These are phyloP conservation scores for Notoglanidium macrostoma DNA, from an alignment of 2,797 vertebrate genomes.

Conservation along the genomic window DNA sequence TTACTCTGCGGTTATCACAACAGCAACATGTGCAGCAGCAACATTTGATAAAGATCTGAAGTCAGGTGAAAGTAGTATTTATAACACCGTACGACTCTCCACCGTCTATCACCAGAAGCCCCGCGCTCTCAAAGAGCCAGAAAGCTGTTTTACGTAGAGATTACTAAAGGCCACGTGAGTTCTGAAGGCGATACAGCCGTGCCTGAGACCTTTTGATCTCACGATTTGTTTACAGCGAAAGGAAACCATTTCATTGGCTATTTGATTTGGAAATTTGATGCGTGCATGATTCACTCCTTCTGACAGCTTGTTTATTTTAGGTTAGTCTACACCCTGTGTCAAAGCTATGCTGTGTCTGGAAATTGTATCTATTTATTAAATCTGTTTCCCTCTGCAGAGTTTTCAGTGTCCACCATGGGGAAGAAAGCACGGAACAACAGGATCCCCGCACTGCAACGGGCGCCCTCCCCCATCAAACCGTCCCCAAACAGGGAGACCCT, in stretches of 20 bases:
- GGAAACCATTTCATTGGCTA: no score
- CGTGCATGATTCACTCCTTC: background rate
- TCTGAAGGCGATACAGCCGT: background rate
- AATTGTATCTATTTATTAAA: background rate
- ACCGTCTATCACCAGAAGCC: background rate
- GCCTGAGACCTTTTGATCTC: background rate
- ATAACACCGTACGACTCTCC: background rate
- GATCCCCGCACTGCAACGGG: slow-evolving; percentile 80
- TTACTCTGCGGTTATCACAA: background rate
- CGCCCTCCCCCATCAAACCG: slow-evolving; percentile 91
- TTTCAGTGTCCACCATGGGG: slow-evolving; percentile 86
- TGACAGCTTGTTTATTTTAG: background rate
- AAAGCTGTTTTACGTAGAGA: background rate
- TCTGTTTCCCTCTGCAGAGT: slow-evolving; percentile 59
- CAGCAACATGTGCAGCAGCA: background rate
- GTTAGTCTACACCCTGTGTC: background rate
- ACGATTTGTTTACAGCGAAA: background rate
- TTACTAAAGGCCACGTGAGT: background rate
- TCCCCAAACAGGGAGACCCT: slow-evolving; percentile 94
- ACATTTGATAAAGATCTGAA: background rate
- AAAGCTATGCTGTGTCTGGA: background rate
- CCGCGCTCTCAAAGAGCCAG: background rate
- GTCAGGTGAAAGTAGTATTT: background rate
- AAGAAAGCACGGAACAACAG: slow-evolving; percentile 94
- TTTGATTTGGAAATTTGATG: background rate